Evolutionary conservation across 2,888 invertebrate genomes (phyloP), one percentile per base, ranked within the genome.

Genomic region (Acleris cristana): DNA sequence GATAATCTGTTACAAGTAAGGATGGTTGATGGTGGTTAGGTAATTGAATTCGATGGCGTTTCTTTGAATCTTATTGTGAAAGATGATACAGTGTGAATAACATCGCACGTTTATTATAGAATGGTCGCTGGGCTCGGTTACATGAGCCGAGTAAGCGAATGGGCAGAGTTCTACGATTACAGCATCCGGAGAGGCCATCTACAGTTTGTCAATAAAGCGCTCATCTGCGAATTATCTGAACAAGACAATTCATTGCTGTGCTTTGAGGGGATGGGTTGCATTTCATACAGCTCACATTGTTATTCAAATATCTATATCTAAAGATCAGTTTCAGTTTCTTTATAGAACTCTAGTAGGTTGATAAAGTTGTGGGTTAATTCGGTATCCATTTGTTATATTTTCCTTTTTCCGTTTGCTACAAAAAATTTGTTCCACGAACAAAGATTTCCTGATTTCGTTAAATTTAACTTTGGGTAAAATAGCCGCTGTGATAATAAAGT

Each of bases 121-220:
- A 63, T 56, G 65, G 69, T 60, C 72, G 71, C 70, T 73, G 72
- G 73, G 77, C 69, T 69, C 70, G 72, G 79, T 77, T 74, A 79
- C 72, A 74, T 69, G 78, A 79, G 76, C 71, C 69, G 68, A 77
- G 72, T 79, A 78, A 80, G 77, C 76, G 77, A 78, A 81, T 77
- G 79, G 76, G 76, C 74, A 75, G 76, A 69, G 73, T 72, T 76
- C 77, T 80, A 78, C 74, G 72, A 79, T 85, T 83, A 84, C 82
- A 81, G 82, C 80, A 84, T 85, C 84, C 83, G 80, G 81, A 77
- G 77, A 71, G 72, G 71, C 72, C 76, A 79, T 80, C 75, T 72
- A 70, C 71, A 71, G 70, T 72, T 70, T 71, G 72, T 71, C 73
- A 77, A 79, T 78, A 75, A 77, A 70, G 70, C 73, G 69, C 68